Evolutionary conservation across 2,888 invertebrate species (phyloP), one percentile per base, ranked within the genome.

Genomic region (Pseudococcus viburni): DNA sequence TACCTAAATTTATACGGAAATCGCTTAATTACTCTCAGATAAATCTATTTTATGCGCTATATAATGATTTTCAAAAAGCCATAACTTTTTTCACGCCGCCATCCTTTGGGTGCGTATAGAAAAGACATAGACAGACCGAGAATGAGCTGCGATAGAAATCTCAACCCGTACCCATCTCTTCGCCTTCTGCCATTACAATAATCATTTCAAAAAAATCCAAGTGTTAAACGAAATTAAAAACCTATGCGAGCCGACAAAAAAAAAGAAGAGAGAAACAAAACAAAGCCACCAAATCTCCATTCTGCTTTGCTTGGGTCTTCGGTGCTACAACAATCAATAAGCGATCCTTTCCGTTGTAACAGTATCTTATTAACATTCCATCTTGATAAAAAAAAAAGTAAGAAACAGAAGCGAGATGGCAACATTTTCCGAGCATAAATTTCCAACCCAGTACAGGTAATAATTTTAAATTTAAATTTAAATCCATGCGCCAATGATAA

Each of bases 41-140:
- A 83, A 83, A 46, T 83, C 80, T 83, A 83, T 83, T 83, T 83
- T 83, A 83, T 83, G 46, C 46, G 80, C 80, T 83, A 46, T 83
- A 46, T 46, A 46, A 46, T 46, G 80, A 83, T 83, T 83, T 73
- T 46, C 46, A 22, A 46, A 83, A 83, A 83, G 80, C 42, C 11
- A 83, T 83, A 83, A 83, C 80, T 83, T 83, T 83, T n/a, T 83
- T 33, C 80, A 46, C 77, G 42, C 17, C 77, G 12, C 33, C 73
- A 73, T 64, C 64, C 22, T 64, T 22, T 17, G 9, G 42, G 42
- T 42, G 42, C 55, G 64, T 64, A 22, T 83, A 83, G 80, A 39
- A 83, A 19, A 11, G 46, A 12, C 8, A 33, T 4, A 73, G 33
- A 73, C n/a, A 26, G 33, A 64, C 8, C 4, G 22, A 15, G 73